Conservation (phyloP, 1,140 invertebrate genomes). For the Trichonephila clavipes region DNA sequence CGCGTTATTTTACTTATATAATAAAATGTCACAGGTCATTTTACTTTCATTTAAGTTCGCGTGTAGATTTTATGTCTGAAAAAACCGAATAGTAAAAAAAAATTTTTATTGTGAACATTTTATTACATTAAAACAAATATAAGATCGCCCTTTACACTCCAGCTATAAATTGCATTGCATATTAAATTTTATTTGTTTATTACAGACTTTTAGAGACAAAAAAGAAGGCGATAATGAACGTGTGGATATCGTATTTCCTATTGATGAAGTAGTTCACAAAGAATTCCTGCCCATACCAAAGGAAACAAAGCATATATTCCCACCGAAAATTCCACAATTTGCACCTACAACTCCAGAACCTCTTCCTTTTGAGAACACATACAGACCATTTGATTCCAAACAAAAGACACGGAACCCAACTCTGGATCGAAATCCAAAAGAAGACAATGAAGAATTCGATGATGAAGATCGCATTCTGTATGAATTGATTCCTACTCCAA, state of each 20-base stretch:
- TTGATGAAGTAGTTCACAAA: neutral
- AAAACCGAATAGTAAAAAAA: too few relatives aligned
- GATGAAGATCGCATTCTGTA: neutral
- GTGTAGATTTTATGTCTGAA: too few relatives aligned
- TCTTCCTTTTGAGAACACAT: neutral
- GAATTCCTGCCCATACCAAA: neutral
- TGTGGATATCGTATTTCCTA: constrained; percentile 28
- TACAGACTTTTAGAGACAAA: neutral
- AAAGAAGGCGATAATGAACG: neutral
- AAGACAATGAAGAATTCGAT: neutral
- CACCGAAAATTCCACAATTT: neutral
- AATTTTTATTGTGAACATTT: too few relatives aligned
- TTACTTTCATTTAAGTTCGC: too few relatives aligned
- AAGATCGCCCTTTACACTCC: too few relatives aligned
- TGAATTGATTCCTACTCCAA: constrained; percentile 1
- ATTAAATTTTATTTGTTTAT: neutral
- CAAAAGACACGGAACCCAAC: neutral
- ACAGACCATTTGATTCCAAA: neutral
- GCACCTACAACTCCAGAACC: neutral
- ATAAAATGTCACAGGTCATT: too few relatives aligned
- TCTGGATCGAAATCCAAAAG: constrained; percentile 12
- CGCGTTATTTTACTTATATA: too few relatives aligned
- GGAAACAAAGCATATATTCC: neutral
- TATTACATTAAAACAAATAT: too few relatives aligned
- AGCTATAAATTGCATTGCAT: too few relatives aligned